Evolutionary conservation across 2,113 vertebrate genomes (phyloP).

Genomic region (Anhinga rufa): DNA sequence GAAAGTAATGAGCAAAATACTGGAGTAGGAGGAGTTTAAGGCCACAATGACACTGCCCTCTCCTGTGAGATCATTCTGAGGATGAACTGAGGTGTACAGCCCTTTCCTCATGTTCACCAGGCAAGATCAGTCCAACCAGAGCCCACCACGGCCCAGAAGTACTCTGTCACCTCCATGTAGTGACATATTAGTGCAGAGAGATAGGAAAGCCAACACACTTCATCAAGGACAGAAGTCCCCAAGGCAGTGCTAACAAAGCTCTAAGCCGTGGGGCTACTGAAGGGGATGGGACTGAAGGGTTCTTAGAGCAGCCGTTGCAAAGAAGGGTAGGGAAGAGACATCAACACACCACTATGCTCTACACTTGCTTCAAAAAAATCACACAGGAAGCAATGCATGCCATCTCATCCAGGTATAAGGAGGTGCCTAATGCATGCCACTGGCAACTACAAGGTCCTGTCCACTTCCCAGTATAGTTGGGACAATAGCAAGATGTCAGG

Average conservation of each 20-base stretch:
- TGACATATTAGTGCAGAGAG: rapidly evolving
- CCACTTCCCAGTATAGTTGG: rapidly evolving
- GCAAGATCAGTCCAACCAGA: background rate
- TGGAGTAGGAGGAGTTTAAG: background rate
- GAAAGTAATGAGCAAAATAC: background rate
- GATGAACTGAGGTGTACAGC: background rate
- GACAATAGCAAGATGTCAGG: background rate
- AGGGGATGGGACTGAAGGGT: background rate
- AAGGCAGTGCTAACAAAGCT: background rate
- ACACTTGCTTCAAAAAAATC: background rate
- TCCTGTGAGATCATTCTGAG: background rate
- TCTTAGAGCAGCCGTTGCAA: background rate
- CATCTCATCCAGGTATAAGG: background rate
- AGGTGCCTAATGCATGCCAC: background rate
- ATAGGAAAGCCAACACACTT: background rate
- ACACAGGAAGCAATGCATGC: background rate
- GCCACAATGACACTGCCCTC: background rate
- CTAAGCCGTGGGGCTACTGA: background rate
- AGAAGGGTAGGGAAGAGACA: background rate
- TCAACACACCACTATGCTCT: background rate
- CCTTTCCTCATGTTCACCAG: background rate
- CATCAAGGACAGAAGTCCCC: background rate
- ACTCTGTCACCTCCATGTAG: background rate
- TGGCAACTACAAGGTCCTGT: background rate
- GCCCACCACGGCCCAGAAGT: background rate